These are phyloP conservation scores for Caenorhabditis auriculariae DNA, from an alignment of 2,888 invertebrate species.

Conservation along the genomic window DNA sequence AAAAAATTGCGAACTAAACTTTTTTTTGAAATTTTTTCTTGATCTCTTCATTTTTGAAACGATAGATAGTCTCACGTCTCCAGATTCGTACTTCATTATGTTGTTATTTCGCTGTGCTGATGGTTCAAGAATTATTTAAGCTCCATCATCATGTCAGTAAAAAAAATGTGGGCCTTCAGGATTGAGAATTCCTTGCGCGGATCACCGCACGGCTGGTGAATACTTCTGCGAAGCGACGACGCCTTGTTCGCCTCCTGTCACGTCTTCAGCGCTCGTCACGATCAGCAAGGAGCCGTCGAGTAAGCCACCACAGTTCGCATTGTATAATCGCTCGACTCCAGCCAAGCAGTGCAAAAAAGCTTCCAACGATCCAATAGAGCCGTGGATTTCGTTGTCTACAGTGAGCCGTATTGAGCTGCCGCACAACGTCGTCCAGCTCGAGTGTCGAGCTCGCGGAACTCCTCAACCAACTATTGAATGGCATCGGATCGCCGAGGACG, in stretches of 20 bases:
- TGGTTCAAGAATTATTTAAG: no score
- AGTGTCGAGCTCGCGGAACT: slow-evolving; percentile 21
- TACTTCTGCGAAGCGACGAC: slow-evolving; percentile 34
- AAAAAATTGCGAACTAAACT: slow-evolving; percentile 4
- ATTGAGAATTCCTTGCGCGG: slow-evolving; percentile 24
- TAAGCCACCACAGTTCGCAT: no score
- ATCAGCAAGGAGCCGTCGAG: slow-evolving; percentile 1
- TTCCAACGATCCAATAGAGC: background rate
- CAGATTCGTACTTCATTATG: background rate
- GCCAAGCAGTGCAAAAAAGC: slow-evolving; percentile 12
- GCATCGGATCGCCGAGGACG: slow-evolving; percentile 30
- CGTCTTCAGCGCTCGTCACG: slow-evolving; percentile 13
- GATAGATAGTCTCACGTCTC: background rate
- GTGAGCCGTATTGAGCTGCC: slow-evolving; percentile 29
- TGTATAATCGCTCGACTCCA: no score
- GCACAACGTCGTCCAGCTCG: slow-evolving; percentile 25
- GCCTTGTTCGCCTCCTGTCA: slow-evolving; percentile 26
- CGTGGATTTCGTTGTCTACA: slow-evolving; percentile 19
- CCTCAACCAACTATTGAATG: slow-evolving; percentile 26
- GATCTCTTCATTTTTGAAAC: background rate
- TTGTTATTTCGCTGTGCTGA: no score
- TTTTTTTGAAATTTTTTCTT: background rate
- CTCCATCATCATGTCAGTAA: no score
- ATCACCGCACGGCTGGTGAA: slow-evolving; percentile 28
- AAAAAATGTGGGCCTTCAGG: slow-evolving; percentile 12